A percentile compares a stretch with the other conserved stretches of the same genome.
Evolutionary conservation across 2,113 vertebrate species (phyloP).

Genomic region (Sialia sialis): DNA sequence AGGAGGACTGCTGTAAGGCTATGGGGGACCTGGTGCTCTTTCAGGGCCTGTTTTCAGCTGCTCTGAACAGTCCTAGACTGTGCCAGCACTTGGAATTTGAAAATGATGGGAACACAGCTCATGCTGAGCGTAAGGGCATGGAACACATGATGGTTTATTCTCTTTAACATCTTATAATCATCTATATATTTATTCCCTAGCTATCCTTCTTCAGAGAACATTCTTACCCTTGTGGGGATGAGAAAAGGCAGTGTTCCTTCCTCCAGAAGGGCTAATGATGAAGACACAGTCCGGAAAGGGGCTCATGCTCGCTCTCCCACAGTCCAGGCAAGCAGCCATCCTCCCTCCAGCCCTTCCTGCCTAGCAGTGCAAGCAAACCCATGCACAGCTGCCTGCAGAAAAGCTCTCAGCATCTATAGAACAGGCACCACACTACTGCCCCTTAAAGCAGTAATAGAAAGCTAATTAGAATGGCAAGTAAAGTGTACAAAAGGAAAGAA

Average conservation of each 20-base stretch:
- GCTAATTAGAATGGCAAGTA: conserved; percentile 29
- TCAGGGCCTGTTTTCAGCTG: not conserved
- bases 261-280: not conserved
- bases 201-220: not conserved
- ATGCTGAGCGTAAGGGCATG: not conserved
- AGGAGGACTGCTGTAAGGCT: not conserved
- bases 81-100: not conserved
- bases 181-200: not conserved
- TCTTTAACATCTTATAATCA: not conserved
- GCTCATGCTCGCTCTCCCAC: not conserved
- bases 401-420: not conserved
- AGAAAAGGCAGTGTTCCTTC: not conserved
- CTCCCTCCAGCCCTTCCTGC: not conserved
- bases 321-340: not conserved
- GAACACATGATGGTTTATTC: not conserved
- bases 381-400: not conserved
- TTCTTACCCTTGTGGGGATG: not conserved
- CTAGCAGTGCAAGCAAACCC: not conserved
- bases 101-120: rapidly evolving
- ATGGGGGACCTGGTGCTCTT: not conserved
- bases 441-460: conserved; percentile 11
- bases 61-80: not conserved
- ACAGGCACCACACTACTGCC: not conserved
- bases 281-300: not conserved
- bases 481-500: not conserved